These are phyloP conservation scores for Leucopternis melanops DNA, from an alignment of 2,113 vertebrate species.

Conservation along the genomic window DNA sequence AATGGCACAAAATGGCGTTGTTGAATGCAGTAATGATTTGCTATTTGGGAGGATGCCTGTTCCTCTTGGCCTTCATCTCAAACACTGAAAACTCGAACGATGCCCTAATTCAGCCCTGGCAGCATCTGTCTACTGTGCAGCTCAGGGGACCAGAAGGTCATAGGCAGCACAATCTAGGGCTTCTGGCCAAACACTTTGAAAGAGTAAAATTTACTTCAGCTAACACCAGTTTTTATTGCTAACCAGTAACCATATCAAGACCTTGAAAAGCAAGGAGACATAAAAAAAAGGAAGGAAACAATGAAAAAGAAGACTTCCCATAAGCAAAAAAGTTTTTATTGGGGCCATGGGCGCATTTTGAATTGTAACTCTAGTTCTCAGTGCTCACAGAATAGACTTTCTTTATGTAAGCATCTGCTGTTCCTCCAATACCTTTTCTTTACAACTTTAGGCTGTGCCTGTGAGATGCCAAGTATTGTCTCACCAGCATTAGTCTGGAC, in stretches of 20 bases:
- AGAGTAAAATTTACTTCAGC: not conserved
- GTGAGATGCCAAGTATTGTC: too few relatives aligned
- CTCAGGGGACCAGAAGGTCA: not conserved
- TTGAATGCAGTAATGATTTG: not conserved
- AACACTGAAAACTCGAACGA: not conserved
- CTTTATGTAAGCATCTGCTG: not conserved
- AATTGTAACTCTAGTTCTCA: not conserved
- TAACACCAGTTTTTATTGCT: not conserved
- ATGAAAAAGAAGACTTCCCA: not conserved
- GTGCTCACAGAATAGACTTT: not conserved
- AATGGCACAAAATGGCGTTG: not conserved
- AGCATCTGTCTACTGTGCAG: not conserved
- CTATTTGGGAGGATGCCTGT: not conserved
- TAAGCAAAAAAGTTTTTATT: not conserved
- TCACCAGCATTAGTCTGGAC: too few relatives aligned
- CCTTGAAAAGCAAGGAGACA: not conserved
- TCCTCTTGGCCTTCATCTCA: not conserved
- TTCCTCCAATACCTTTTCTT: not conserved
- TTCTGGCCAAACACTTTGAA: not conserved
- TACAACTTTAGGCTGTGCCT: not conserved
- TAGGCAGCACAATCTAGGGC: not conserved
- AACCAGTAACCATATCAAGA: not conserved
- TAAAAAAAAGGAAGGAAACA: not conserved
- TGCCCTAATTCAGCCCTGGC: not conserved
- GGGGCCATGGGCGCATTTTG: rapidly evolving